Conservation (phyloP, 2,113 vertebrate genomes). For the Psilopsiagon aurifrons region DNA sequence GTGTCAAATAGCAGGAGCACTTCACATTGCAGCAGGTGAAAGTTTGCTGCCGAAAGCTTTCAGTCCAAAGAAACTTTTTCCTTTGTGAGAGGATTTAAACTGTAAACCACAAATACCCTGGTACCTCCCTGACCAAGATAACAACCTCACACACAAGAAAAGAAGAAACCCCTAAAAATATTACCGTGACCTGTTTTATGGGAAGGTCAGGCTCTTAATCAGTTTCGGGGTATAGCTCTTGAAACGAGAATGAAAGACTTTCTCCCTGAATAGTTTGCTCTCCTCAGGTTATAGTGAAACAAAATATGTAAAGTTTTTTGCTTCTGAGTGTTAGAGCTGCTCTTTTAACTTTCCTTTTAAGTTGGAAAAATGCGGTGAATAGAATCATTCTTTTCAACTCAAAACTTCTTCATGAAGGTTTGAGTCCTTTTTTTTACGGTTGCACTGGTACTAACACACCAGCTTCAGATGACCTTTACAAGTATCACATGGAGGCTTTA, state of each 20-base stretch:
- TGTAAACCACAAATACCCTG: constrained; percentile 62
- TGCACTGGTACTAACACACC: constrained; percentile 67
- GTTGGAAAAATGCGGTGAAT: constrained; percentile 75
- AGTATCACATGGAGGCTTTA: constrained; percentile 70
- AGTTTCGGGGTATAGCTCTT: constrained; percentile 71
- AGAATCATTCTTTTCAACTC: constrained; percentile 79
- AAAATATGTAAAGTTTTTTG: constrained; percentile 79
- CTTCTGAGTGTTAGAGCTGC: constrained; percentile 68
- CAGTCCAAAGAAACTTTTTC: constrained; percentile 59
- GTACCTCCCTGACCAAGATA: constrained; percentile 57
- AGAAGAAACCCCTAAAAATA: constrained; percentile 58
- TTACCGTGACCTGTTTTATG: constrained; percentile 55
- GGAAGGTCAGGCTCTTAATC: constrained; percentile 74
- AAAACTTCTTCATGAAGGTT: constrained; percentile 75
- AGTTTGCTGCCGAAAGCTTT: constrained; percentile 57
- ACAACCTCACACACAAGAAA: constrained; percentile 19
- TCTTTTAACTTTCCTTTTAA: constrained; percentile 81
- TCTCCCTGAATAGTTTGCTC: constrained; percentile 70
- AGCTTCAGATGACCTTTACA: constrained; percentile 69
- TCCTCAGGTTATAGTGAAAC: constrained; percentile 74
- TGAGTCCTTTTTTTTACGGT: constrained; percentile 69
- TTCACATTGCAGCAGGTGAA: constrained; percentile 50
- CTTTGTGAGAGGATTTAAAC: constrained; percentile 60
- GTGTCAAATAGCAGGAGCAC: constrained; percentile 41
- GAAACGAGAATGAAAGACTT: constrained; percentile 76